Base-by-base conservation (phyloP, 2,888 invertebrate species). In the Tridacna crocea region DNA sequence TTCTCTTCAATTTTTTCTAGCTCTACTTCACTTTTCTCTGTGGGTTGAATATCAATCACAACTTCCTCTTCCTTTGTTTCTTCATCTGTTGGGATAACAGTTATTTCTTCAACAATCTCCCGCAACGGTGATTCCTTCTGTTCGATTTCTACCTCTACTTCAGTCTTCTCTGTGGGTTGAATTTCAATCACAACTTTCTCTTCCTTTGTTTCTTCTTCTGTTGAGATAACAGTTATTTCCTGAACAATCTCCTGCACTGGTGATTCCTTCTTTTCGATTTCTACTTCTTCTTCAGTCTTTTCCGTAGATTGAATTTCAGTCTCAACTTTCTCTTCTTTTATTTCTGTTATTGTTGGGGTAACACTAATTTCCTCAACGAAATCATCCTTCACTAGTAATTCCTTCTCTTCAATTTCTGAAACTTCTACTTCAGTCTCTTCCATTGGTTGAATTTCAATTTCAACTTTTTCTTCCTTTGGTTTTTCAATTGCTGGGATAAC, bases 381-480 rank as follows among this genome's bases (percentile, higher is more conserved):
- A 15, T 73, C 70, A 66, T 85, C 83, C 70, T 58, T n/a, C n/a
- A 66, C 77, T 72, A n/a, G n/a, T n/a, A n/a, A 22, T 47, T 61
- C 73, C 15, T 68, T 55, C 68, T 77, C 79, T 27, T 51, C 68
- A 46, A 72, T 36, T 26, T 66, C 26, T 46, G 83, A 63, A 61
- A 77, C 77, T 26, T n/a, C 27, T 13, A 65, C 65, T 65, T 65
- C 60, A n/a, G n/a, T n/a, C n/a, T n/a, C n/a, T n/a, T n/a, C n/a
- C n/a, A n/a, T n/a, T n/a, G n/a, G n/a, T n/a, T n/a, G n/a, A n/a
- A n/a, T n/a, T n/a, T n/a, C n/a, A n/a, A n/a, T n/a, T n/a, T n/a
- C n/a, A n/a, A n/a, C n/a, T n/a, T n/a, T n/a, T n/a, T n/a, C n/a
- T n/a, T n/a, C n/a, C n/a, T n/a, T n/a, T n/a, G n/a, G n/a, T n/a